phyloP scores from a whole-genome alignment of 2,888 invertebrate genomes.

The Therioaphis trifolii region DNA sequence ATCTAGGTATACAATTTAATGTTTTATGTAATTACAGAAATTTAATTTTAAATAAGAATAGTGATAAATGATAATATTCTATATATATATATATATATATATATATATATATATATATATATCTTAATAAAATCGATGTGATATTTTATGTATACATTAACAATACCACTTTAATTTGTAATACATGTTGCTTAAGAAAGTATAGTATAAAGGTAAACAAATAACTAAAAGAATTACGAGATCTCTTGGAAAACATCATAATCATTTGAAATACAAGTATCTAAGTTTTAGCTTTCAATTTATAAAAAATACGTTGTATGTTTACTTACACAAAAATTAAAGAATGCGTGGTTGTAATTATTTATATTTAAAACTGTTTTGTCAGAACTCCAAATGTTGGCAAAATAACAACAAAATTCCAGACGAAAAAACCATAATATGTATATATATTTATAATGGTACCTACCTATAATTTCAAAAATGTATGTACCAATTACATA shows the following conservation, averaged over 20 bases:
- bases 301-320: background rate
- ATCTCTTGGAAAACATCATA: background rate
- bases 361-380: slow-evolving; percentile 32
- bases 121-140: too few species aligned
- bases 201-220: background rate
- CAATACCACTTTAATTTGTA: too few species aligned
- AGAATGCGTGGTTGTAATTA: slow-evolving; percentile 16
- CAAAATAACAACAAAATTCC: slow-evolving; percentile 23
- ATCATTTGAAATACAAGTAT: background rate
- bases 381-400: slow-evolving; percentile 3
- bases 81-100: too few species aligned
- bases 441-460: too few species aligned
- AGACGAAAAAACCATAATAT: slow-evolving; percentile 3
- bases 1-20: too few species aligned
- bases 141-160: too few species aligned
- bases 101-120: too few species aligned
- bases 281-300: background rate
- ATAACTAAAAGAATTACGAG: background rate
- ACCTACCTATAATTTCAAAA: slow-evolving; percentile 9
- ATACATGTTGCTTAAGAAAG: too few species aligned
- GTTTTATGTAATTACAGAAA: too few species aligned
- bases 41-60: too few species aligned
- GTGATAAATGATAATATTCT: too few species aligned
- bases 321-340: background rate
- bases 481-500: background rate